Conservation (phyloP, 2,888 invertebrate genomes). For the Eristalinus sepulchralis region DNA sequence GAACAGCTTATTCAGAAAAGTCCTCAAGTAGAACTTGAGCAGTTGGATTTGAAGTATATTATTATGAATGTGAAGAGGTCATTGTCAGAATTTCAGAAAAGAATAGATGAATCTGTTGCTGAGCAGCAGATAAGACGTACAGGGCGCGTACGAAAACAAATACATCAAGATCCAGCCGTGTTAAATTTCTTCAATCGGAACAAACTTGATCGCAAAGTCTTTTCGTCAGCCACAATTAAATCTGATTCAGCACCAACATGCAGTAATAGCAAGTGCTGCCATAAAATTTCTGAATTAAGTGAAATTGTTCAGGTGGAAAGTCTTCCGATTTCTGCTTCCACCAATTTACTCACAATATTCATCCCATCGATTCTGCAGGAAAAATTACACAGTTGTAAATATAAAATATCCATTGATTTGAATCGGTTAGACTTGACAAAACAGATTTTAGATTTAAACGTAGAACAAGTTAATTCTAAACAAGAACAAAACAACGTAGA, state of each 20-base stretch:
- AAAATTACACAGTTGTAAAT: conserved; percentile 52
- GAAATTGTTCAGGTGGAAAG: conserved; percentile 55
- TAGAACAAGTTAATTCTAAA: conserved; percentile 3
- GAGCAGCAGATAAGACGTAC: conserved; percentile 54
- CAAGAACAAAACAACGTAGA: conserved; percentile 4
- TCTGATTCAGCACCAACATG: neutral
- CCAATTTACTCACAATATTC: conserved; percentile 55
- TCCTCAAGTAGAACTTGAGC: conserved; percentile 45
- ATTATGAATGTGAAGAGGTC: conserved; percentile 55
- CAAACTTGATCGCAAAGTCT: neutral
- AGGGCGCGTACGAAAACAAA: conserved; percentile 28
- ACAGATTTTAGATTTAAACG: conserved; percentile 46
- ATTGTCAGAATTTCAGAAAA: conserved; percentile 42
- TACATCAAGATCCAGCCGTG: conserved; percentile 30
- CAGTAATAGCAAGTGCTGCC: conserved; percentile 1
- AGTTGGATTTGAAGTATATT: conserved; percentile 39
- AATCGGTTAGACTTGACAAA: conserved; percentile 52
- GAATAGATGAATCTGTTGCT: conserved; percentile 53
- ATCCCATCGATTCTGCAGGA: conserved; percentile 58
- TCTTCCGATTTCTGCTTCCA: conserved; percentile 50
- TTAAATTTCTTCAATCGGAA: conserved; percentile 10
- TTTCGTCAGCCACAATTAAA: neutral
- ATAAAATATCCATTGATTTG: conserved; percentile 58
- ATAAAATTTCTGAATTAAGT: conserved; percentile 28
- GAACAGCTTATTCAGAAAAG: conserved; percentile 27